phyloP scores from a whole-genome alignment of 2,113 vertebrate species.

The Halcyon malimbica region DNA sequence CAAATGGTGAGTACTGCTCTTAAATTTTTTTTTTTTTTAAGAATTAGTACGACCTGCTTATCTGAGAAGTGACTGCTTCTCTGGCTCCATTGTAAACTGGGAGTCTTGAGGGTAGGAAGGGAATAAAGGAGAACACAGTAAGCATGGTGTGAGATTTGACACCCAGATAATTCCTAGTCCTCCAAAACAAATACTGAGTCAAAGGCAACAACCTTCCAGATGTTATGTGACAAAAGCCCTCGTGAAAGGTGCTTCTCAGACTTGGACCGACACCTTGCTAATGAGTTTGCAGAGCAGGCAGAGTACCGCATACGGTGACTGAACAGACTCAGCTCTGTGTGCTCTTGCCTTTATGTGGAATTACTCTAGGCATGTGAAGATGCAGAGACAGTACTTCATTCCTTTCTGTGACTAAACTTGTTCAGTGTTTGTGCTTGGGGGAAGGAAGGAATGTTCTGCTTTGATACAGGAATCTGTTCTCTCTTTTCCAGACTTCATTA shows the following conservation, averaged over 20 bases:
- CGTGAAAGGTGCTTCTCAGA: not conserved
- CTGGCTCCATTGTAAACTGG: not conserved
- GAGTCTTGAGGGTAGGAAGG: not conserved
- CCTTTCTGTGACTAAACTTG: not conserved
- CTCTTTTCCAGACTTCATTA: slow-evolving; percentile 80
- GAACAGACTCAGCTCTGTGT: not conserved
- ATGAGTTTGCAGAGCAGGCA: not conserved
- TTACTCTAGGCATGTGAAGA: not conserved
- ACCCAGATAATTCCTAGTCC: not conserved
- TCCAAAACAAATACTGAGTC: not conserved
- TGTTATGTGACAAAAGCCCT: not conserved
- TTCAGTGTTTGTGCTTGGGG: not conserved
- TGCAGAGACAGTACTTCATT: not conserved
- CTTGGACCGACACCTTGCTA: not conserved
- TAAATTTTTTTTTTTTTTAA: not conserved
- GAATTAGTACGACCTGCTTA: not conserved
- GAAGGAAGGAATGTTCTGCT: not conserved
- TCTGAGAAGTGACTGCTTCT: not conserved
- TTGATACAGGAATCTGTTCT: not conserved
- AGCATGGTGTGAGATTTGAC: not conserved
- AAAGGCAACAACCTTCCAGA: not conserved
- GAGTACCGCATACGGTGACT: not conserved
- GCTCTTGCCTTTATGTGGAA: not conserved
- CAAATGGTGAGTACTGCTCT: slow-evolving; percentile 82
- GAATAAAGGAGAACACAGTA: not conserved